Conservation (phyloP, 2,113 vertebrate genomes). For the Plecotus auritus region DNA sequence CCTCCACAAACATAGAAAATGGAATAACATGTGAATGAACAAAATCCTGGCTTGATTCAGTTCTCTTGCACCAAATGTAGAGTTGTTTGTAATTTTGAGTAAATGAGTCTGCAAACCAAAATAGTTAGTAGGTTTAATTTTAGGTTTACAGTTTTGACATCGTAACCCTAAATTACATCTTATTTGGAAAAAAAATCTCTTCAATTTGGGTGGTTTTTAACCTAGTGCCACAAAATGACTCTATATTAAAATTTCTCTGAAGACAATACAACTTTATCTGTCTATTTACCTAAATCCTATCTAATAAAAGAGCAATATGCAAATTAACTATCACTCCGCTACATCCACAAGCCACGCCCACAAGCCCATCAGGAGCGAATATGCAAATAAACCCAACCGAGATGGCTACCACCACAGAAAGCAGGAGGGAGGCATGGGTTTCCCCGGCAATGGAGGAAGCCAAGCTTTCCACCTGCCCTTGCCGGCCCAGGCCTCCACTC, state of each 20-base stretch:
- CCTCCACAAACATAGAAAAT: conserved; percentile 45
- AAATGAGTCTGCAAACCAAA: conserved; percentile 65
- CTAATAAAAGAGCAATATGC: too few relatives aligned
- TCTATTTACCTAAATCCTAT: neutral
- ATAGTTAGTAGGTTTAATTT: conserved; percentile 67
- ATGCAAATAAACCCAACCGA: too few relatives aligned
- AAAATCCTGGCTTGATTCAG: conserved; percentile 41
- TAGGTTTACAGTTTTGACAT: conserved; percentile 66
- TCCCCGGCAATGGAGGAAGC: too few relatives aligned
- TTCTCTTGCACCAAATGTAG: conserved; percentile 36
- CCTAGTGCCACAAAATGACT: neutral
- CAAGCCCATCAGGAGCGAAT: too few relatives aligned
- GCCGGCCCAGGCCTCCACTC: too few relatives aligned
- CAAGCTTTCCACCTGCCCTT: too few relatives aligned
- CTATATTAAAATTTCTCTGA: conserved; percentile 7
- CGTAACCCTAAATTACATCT: conserved; percentile 68
- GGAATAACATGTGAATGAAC: conserved; percentile 46
- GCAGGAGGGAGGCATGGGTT: too few relatives aligned
- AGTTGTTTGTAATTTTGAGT: conserved; percentile 63
- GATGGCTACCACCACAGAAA: too few relatives aligned
- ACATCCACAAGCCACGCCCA: too few relatives aligned
- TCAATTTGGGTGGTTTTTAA: conserved; percentile 26
- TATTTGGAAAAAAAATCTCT: conserved; percentile 47
- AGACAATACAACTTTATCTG: neutral
- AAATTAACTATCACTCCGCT: too few relatives aligned